These are phyloP conservation scores for Lasioglossum pauxillum DNA, from an alignment of 2,888 invertebrate genomes.

Conservation along the genomic window DNA sequence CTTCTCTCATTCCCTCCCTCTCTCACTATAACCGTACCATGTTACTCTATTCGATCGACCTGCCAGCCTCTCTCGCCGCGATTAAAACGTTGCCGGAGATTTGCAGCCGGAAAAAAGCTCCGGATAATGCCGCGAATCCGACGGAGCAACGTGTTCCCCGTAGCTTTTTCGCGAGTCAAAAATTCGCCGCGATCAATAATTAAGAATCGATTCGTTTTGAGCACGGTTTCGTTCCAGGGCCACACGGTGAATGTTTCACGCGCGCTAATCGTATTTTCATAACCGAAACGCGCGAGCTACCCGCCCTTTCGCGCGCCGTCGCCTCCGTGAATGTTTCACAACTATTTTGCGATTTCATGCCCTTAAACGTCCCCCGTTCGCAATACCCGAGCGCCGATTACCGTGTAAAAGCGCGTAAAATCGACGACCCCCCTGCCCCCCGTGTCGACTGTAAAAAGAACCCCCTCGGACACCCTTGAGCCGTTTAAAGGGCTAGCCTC, in stretches of 20 bases:
- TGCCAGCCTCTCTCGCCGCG: slow-evolving; percentile 74
- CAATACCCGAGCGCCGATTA: slow-evolving; percentile 44
- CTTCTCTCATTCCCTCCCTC: background rate
- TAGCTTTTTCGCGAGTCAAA: background rate
- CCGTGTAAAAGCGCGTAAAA: slow-evolving; percentile 60
- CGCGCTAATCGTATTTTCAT: slow-evolving; percentile 53
- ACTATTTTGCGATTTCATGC: slow-evolving; percentile 54
- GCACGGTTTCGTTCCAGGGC: background rate
- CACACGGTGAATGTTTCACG: slow-evolving; percentile 41
- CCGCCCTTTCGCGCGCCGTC: slow-evolving; percentile 37
- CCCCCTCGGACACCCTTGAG: background rate
- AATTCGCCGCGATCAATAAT: slow-evolving; percentile 1
- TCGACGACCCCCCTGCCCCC: slow-evolving; percentile 14
- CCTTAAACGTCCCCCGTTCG: slow-evolving; percentile 48
- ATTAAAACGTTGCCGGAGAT: slow-evolving; percentile 71
- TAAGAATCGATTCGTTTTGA: background rate
- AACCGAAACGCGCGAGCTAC: slow-evolving; percentile 31
- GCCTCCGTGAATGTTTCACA: slow-evolving; percentile 50
- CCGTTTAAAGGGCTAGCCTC: slow-evolving; percentile 16
- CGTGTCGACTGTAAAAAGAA: slow-evolving; percentile 36
- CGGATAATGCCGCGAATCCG: slow-evolving; percentile 41
- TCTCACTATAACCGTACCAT: slow-evolving; percentile 50
- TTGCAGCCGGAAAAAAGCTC: slow-evolving; percentile 31
- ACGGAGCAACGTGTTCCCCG: background rate
- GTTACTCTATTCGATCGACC: slow-evolving; percentile 75